Conservation (phyloP, 37 sponge, comb jelly and placozoan genomes). For the Ephydatia muelleri region DNA sequence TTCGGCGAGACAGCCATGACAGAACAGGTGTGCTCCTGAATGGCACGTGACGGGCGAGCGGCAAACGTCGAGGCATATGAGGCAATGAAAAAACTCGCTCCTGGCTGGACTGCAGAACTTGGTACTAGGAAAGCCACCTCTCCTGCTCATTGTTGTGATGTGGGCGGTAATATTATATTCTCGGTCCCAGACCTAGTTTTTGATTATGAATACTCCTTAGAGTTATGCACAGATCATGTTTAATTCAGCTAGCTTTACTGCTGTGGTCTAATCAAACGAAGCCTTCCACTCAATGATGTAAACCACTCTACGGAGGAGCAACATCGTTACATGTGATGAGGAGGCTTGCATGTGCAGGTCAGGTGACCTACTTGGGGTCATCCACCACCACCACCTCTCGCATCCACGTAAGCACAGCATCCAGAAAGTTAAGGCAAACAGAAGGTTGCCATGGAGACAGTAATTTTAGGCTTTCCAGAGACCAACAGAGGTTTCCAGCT, state of each 20-base stretch:
- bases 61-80: background rate
- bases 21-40: background rate
- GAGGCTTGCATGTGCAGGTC: background rate
- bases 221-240: too few species aligned
- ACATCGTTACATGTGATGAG: background rate
- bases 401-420: conserved; percentile 81
- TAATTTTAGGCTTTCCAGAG: conserved; percentile 58
- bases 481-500: conserved; percentile 73
- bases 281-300: conserved; percentile 38
- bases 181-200: too few species aligned
- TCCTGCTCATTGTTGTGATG: background rate
- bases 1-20: background rate
- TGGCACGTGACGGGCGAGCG: background rate
- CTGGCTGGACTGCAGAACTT: background rate
- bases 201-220: too few species aligned
- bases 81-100: background rate
- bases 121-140: too few species aligned
- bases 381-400: conserved; percentile 61
- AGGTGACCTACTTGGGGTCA: conserved; percentile 45
- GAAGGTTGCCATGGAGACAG: conserved; percentile 75
- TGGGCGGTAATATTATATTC: background rate
- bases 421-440: conserved; percentile 82
- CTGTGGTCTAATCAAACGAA: conserved; percentile 41
- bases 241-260: background rate
- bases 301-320: conserved; percentile 13